These are phyloP conservation scores for Parnassius mnemosyne DNA, from an alignment of 2,888 invertebrate species.

Conservation along the genomic window DNA sequence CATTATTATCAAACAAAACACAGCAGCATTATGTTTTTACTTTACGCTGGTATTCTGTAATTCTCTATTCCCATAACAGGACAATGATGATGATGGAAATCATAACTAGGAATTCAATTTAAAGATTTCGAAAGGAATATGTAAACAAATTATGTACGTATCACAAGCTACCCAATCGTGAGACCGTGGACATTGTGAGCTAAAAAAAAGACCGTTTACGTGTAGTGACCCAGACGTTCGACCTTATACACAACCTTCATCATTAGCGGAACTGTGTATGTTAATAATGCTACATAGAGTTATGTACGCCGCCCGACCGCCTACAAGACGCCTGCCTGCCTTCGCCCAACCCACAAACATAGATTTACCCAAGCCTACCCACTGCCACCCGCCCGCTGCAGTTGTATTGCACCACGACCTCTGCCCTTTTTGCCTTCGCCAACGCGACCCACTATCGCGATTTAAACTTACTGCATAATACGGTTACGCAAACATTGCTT, in stretches of 20 bases:
- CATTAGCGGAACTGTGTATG: conserved; percentile 56
- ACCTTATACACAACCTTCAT: conserved; percentile 71
- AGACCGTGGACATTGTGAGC: background rate
- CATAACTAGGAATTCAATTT: too few species aligned
- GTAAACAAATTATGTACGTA: background rate
- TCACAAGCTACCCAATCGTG: background rate
- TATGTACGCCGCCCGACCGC: conserved; percentile 35
- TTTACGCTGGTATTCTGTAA: too few species aligned
- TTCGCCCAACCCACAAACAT: conserved; percentile 32
- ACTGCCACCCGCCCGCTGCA: conserved; percentile 39
- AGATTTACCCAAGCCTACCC: conserved; percentile 33
- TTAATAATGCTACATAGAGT: conserved; percentile 32
- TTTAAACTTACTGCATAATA: conserved; percentile 22
- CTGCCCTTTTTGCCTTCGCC: conserved; percentile 52
- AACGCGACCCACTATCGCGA: conserved; percentile 36
- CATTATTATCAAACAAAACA: too few species aligned
- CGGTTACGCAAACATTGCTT: conserved; percentile 11
- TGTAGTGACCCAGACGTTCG: conserved; percentile 41
- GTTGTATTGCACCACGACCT: conserved; percentile 64
- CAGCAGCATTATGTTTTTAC: too few species aligned
- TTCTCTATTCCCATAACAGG: too few species aligned
- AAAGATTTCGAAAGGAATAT: background rate
- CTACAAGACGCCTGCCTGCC: conserved; percentile 48
- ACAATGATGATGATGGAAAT: too few species aligned
- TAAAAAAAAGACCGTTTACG: conserved; percentile 32